A percentile compares a stretch with the other conserved stretches of the same genome.
phyloP scores from a whole-genome alignment of 2,113 vertebrate genomes.

The Rattus rattus region DNA sequence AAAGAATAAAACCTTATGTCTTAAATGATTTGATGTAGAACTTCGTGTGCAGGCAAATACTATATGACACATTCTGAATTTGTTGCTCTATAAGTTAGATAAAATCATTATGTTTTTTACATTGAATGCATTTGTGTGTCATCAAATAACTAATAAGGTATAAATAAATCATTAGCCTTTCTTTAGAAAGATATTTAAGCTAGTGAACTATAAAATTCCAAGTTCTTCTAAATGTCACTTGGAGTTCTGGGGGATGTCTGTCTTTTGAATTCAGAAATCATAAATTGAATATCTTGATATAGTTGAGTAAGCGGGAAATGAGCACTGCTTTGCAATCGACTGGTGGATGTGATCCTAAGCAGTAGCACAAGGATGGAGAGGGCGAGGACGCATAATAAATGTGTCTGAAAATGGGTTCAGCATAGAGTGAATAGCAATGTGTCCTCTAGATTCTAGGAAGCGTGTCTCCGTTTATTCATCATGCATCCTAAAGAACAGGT shows the following conservation, averaged over 20 bases:
- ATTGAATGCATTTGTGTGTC: slow-evolving; percentile 78
- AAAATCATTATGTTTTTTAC: slow-evolving; percentile 46
- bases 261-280: slow-evolving; percentile 80
- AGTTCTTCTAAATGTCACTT: slow-evolving; percentile 80
- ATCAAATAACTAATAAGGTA: slow-evolving; percentile 83
- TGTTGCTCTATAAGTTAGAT: slow-evolving; percentile 63
- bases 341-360: slow-evolving; percentile 74
- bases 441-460: neutral
- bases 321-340: slow-evolving; percentile 76
- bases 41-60: slow-evolving; percentile 40
- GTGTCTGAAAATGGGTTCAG: slow-evolving; percentile 78
- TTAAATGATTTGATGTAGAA: slow-evolving; percentile 50
- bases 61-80: slow-evolving; percentile 72
- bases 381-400: slow-evolving; percentile 72
- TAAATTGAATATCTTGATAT: slow-evolving; percentile 83
- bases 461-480: neutral
- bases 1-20: slow-evolving; percentile 39
- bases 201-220: slow-evolving; percentile 83
- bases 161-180: slow-evolving; percentile 83
- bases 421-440: slow-evolving; percentile 60
- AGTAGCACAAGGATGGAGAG: slow-evolving; percentile 72
- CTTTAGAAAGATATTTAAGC: slow-evolving; percentile 80
- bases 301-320: slow-evolving; percentile 85
- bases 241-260: slow-evolving; percentile 78
- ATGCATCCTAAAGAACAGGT: neutral